phyloP scores from a whole-genome alignment of 2,797 vertebrate genomes.

The Pampus argenteus region DNA sequence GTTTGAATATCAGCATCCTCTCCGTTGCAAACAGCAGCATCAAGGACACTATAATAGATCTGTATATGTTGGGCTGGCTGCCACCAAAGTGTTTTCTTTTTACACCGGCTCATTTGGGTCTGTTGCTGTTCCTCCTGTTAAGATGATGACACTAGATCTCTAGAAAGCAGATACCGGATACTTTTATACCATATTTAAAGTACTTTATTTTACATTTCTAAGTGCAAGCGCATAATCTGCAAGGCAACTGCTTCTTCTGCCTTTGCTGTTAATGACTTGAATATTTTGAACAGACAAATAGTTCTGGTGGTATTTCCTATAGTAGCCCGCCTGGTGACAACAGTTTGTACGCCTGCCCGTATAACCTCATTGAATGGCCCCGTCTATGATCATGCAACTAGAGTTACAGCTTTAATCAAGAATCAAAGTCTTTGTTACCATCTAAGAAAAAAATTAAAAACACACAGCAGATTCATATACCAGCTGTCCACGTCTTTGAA shows the following conservation, averaged over 20 bases:
- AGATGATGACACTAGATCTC: conserved; percentile 15
- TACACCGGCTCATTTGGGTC: conserved; percentile 32
- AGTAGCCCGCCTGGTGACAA: too few relatives aligned
- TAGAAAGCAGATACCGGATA: neutral
- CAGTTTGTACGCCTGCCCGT: too few relatives aligned
- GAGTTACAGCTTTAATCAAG: conserved; percentile 41
- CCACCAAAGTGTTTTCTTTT: conserved; percentile 33
- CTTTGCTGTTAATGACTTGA: too few relatives aligned
- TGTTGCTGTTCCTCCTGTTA: conserved; percentile 15
- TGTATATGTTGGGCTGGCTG: conserved; percentile 33
- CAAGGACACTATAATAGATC: conserved; percentile 30
- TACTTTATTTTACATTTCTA: conserved; percentile 21
- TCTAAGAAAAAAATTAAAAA: conserved; percentile 26
- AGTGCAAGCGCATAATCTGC: neutral
- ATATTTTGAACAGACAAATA: too few relatives aligned
- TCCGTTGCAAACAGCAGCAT: neutral
- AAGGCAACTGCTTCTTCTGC: too few relatives aligned
- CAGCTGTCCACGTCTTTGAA: conserved; percentile 34
- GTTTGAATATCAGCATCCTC: conserved; percentile 3
- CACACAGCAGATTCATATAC: conserved; percentile 18
- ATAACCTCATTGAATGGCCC: neutral
- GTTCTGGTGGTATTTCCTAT: too few relatives aligned
- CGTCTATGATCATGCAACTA: conserved; percentile 9
- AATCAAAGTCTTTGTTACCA: conserved; percentile 31
- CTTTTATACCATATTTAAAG: neutral